Percentiles rank a stretch among this genome's conserved stretches.
Evolutionary conservation across 2,888 invertebrate species (phyloP).

Genomic region (Leptothorax acervorum): DNA sequence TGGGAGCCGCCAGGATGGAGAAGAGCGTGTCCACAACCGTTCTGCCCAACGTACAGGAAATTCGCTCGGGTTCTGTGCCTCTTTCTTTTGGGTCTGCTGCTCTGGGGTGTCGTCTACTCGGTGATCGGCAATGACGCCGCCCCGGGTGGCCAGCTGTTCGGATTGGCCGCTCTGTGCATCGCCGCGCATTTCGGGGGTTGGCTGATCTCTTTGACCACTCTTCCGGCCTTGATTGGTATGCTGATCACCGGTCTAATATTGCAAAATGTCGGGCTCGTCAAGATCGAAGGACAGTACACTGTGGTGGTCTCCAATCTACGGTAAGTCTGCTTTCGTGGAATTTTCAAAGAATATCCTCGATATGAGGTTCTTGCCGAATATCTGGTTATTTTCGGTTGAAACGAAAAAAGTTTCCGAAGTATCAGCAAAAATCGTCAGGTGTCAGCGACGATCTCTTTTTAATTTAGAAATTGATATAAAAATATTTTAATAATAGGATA

Average conservation of each 20-base stretch:
- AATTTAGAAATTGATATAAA: neutral
- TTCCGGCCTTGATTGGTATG: conserved; percentile 96
- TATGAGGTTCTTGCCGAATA: neutral
- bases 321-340: conserved; percentile 84
- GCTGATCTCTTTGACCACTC: conserved; percentile 91
- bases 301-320: conserved; percentile 91
- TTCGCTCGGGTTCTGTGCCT: conserved; percentile 92
- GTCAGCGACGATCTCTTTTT: neutral
- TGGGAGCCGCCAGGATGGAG: conserved; percentile 95
- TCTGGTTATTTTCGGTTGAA: neutral
- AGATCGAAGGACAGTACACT: conserved; percentile 89
- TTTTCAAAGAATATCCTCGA: neutral
- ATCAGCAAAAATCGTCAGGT: neutral
- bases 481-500: neutral
- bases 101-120: conserved; percentile 92
- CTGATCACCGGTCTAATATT: conserved; percentile 92
- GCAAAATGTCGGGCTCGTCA: conserved; percentile 91
- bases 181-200: conserved; percentile 94
- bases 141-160: conserved; percentile 94
- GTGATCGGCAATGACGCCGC: conserved; percentile 92
- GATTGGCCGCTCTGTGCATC: conserved; percentile 91
- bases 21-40: conserved; percentile 93
- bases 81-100: conserved; percentile 90
- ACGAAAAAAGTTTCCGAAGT: neutral
- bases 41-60: conserved; percentile 94